phyloP scores from a whole-genome alignment of 35 echinoderm and acorn worm genomes.

The Apostichopus parvimensis region DNA sequence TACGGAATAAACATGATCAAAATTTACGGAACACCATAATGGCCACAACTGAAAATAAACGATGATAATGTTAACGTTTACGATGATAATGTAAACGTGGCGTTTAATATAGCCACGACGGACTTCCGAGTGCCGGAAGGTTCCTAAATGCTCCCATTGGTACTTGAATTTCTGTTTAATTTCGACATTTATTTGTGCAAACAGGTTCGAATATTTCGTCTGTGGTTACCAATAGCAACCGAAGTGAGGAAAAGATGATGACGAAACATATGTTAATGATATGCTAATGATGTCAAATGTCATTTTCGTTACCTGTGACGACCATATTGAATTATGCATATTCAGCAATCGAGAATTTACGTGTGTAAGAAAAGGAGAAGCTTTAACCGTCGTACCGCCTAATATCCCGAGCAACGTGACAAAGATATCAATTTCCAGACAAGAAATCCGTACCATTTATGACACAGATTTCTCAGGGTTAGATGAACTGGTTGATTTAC shows the following conservation, averaged over 20 bases:
- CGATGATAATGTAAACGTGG: too few relatives aligned
- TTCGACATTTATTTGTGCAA: background rate
- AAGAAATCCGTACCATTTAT: background rate
- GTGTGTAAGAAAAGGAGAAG: background rate
- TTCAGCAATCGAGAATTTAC: background rate
- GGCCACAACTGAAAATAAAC: too few relatives aligned
- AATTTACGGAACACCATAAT: too few relatives aligned
- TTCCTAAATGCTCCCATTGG: background rate
- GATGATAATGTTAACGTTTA: too few relatives aligned
- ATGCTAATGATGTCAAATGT: background rate
- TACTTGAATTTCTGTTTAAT: background rate
- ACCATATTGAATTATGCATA: background rate
- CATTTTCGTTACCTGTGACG: background rate
- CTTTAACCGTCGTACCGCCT: background rate
- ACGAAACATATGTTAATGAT: background rate
- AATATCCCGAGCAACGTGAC: background rate
- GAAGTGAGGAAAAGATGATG: background rate
- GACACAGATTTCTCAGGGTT: background rate
- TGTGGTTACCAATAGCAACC: background rate
- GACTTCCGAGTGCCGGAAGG: background rate
- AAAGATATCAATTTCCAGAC: background rate
- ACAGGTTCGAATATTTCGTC: background rate
- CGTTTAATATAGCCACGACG: too few relatives aligned
- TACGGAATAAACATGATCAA: too few relatives aligned
- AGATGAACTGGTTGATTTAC: background rate